Base-by-base conservation (phyloP, 2,888 invertebrate species). In the Scaptomyza polygonia region DNA sequence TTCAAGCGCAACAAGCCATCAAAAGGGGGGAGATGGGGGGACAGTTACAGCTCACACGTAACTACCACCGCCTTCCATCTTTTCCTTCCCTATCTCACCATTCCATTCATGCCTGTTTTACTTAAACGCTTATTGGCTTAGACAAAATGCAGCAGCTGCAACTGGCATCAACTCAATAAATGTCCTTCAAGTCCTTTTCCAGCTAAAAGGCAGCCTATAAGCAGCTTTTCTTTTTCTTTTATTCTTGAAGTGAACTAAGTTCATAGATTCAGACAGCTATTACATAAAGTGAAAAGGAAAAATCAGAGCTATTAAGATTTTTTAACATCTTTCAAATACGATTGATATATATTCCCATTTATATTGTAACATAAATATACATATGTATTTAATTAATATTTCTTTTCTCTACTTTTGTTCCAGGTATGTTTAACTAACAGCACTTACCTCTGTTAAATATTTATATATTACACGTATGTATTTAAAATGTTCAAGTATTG, bases 121-220 rank as follows among this genome's bases (percentile, higher is more conserved):
- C 77, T 82, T 69, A 66, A 77, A 70, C 71, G 72, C 82, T 83
- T 83, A 83, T 83, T 83, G 82, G 82, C 82, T 83, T 85, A 85
- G 82, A 68, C 75, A 64, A 65, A 79, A 72, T 67, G 81, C 73
- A 71, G 67, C 72, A 66, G 66, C 54, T 47, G 44, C 44, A 67
- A 25, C 25, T 25, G 25, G 78, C 64, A 65, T 56, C 48, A 71
- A 67, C 85, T 82, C 85, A 83, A 79, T 85, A 85, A 83, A 77
- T 77, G 79, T 39, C 42, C 34, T 56, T 61, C 36, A 14, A 56
- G 34, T 40, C 39, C 7, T 9, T n/a, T 9, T 34, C 6, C 8
- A 21, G 42, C 57, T 42, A 4, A 32, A 32, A 32, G 32, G 32
- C 32, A 32, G 57, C 36, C 36, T 53, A 39, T 83, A 83, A 83